Conservation (phyloP, 35 echinoderm and acorn worm species). For the Heliocidaris erythrogramma region DNA sequence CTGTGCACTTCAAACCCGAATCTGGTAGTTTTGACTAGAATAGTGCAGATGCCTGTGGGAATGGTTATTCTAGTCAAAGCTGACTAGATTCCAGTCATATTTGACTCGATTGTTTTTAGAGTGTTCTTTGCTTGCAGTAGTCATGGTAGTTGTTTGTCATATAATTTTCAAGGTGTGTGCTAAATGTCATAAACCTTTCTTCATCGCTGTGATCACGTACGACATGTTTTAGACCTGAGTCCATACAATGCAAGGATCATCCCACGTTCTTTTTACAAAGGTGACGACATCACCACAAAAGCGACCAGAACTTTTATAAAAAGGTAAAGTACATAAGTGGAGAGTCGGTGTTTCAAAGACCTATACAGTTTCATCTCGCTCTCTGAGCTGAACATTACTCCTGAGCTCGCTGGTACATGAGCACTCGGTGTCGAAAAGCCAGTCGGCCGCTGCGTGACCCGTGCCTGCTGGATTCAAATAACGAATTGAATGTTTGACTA, state of each 20-base stretch:
- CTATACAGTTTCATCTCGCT: not conserved
- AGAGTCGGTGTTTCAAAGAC: not conserved
- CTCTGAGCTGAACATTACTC: not conserved
- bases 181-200: not conserved
- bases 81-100: too few relatives aligned
- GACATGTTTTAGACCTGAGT: not conserved
- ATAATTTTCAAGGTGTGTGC: not conserved
- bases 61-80: too few relatives aligned
- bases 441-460: slow-evolving; percentile 24
- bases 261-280: not conserved
- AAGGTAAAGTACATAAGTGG: not conserved
- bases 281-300: not conserved
- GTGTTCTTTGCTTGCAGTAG: not conserved
- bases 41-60: too few relatives aligned
- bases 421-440: slow-evolving; percentile 32
- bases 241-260: not conserved
- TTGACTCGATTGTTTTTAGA: not conserved
- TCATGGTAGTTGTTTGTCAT: not conserved
- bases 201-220: not conserved
- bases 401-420: not conserved
- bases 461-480: not conserved
- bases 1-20: too few relatives aligned
- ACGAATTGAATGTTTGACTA: slow-evolving; percentile 29
- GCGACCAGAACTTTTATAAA: not conserved
- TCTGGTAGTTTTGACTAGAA: too few relatives aligned